phyloP scores from a whole-genome alignment of 53 echinoderm and acorn worm species.

The Echinometra lucunter region DNA sequence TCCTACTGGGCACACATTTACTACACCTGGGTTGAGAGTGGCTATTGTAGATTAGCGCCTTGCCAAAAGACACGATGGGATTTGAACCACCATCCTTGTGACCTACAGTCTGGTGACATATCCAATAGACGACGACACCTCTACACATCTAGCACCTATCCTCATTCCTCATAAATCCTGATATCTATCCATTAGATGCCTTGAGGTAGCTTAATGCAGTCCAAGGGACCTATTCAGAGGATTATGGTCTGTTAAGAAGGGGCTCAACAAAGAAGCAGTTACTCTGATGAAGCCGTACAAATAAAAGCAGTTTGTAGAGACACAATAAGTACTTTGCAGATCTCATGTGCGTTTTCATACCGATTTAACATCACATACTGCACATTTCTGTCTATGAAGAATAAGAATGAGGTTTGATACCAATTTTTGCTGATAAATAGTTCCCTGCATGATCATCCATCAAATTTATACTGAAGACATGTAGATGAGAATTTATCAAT shows the following conservation, averaged over 20 bases:
- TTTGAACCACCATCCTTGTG: no score
- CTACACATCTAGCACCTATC: no score
- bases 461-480: no score
- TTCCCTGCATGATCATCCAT: no score
- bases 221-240: background rate
- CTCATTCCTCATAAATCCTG: background rate
- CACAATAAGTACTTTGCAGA: background rate
- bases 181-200: background rate
- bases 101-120: no score
- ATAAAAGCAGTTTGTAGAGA: background rate
- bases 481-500: no score
- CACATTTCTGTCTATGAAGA: background rate
- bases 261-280: background rate
- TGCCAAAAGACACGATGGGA: no score
- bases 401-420: background rate
- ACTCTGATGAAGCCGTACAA: slow-evolving; percentile 1
- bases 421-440: background rate
- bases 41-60: no score
- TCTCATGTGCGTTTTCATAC: background rate
- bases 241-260: slow-evolving; percentile 1
- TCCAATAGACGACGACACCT: no score
- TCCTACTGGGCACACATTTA: no score
- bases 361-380: background rate
- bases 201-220: background rate
- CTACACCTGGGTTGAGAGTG: no score